A percentile compares a stretch with the other conserved stretches of the same genome.
Evolutionary conservation across 2,113 vertebrate genomes (phyloP).

Genomic region (Sorex fumeus): DNA sequence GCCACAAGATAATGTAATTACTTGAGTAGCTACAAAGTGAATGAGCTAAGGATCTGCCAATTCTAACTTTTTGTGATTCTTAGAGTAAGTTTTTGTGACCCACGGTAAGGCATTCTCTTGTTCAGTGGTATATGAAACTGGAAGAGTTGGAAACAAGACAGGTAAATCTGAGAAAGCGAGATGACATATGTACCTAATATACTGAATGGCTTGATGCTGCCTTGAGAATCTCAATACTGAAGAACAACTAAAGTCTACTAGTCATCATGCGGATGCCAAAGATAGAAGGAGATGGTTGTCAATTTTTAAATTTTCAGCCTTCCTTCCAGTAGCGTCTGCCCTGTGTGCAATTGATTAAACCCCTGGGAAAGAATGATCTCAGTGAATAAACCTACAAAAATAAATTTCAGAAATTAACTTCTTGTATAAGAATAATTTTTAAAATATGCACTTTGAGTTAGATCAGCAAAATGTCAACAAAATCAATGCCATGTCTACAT

Average conservation of each 20-base stretch:
- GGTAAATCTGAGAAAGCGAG: constrained; percentile 8
- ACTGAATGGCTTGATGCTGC: not conserved
- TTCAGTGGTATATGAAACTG: constrained; percentile 9
- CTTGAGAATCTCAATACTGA: not conserved
- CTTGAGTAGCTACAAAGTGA: not conserved
- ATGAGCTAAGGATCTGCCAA: not conserved
- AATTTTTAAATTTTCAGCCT: not conserved
- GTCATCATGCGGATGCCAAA: not conserved
- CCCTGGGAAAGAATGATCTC: not conserved
- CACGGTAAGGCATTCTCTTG: not conserved
- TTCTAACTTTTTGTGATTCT: not conserved
- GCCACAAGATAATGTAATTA: not conserved
- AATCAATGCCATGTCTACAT: constrained; percentile 3
- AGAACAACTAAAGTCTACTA: not conserved
- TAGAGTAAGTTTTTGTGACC: constrained; percentile 16
- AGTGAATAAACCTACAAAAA: constrained; percentile 12
- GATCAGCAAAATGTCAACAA: constrained; percentile 27
- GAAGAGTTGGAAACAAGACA: constrained; percentile 19
- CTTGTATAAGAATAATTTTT: not conserved
- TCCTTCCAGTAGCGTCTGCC: not conserved
- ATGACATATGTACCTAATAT: no score
- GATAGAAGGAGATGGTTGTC: not conserved
- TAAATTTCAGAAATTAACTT: constrained; percentile 40
- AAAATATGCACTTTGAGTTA: constrained; percentile 16
- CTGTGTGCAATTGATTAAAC: not conserved